phyloP scores from a whole-genome alignment of 2,888 invertebrate genomes.

The Pyralis farinalis region DNA sequence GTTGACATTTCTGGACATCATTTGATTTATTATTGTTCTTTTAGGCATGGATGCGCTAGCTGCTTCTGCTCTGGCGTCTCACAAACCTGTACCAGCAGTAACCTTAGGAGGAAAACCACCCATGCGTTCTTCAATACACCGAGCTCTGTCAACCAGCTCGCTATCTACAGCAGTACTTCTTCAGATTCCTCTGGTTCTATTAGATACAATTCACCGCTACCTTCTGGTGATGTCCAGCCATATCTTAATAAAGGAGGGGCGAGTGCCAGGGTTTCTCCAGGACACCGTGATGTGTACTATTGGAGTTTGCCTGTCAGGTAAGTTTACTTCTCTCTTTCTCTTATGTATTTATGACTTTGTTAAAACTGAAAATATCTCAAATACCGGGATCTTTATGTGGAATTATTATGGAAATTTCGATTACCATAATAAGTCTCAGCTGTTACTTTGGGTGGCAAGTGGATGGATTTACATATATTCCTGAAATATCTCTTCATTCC shows the following conservation, averaged over 20 bases:
- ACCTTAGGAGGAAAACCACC: conserved; percentile 83
- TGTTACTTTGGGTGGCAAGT: too few species aligned
- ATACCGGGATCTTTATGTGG: too few species aligned
- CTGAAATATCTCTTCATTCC: too few species aligned
- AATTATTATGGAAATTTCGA: too few species aligned
- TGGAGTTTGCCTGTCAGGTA: conserved; percentile 90
- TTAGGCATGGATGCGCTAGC: conserved; percentile 91
- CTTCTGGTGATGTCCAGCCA: conserved; percentile 50
- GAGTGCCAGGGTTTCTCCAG: conserved; percentile 80
- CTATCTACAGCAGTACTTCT: conserved; percentile 51
- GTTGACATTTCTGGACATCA: too few species aligned
- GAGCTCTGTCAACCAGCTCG: conserved; percentile 50
- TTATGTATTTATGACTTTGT: too few species aligned
- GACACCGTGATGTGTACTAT: conserved; percentile 85
- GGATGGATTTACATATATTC: too few species aligned
- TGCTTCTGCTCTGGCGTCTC: conserved; percentile 98
- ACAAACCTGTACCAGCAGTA: conserved; percentile 89
- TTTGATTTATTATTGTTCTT: conserved; percentile 18
- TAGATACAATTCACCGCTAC: conserved; percentile 49
- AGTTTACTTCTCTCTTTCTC: conserved; percentile 8
- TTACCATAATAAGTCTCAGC: too few species aligned
- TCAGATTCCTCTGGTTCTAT: conserved; percentile 34
- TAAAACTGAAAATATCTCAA: too few species aligned
- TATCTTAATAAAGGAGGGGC: conserved; percentile 82
- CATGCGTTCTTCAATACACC: conserved; percentile 58